Evolutionary conservation across 35 echinoderm and acorn worm genomes (phyloP).

Genomic region (Apostichopus californicus): DNA sequence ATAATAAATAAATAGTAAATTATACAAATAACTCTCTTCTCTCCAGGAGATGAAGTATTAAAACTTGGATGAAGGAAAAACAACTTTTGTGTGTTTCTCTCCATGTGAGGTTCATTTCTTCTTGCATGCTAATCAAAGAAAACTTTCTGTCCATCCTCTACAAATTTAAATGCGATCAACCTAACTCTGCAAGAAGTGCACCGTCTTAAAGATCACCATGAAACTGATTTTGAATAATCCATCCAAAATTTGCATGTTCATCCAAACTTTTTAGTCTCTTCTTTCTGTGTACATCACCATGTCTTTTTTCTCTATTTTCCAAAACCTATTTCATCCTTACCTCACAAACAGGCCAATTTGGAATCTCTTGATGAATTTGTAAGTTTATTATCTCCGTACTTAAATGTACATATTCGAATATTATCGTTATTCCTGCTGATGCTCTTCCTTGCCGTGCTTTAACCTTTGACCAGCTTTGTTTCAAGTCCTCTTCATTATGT

Average conservation of each 20-base stretch:
- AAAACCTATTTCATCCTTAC: slow-evolving; percentile 18
- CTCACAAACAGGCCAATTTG: slow-evolving; percentile 48
- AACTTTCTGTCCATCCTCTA: no score
- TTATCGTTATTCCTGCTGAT: not conserved
- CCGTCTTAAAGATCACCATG: not conserved
- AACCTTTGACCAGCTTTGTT: not conserved
- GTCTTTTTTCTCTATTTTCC: not conserved
- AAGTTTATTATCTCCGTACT: slow-evolving; percentile 18
- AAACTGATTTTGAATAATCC: not conserved
- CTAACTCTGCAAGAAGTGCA: no score
- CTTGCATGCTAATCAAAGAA: no score
- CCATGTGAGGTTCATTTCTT: no score
- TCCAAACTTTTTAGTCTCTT: not conserved
- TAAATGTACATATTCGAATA: not conserved
- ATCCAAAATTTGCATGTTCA: not conserved
- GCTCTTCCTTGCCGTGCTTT: not conserved
- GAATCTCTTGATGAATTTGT: slow-evolving; percentile 57
- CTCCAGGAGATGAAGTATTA: no score
- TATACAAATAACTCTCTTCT: no score
- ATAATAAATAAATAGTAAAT: no score
- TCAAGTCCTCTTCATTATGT: not conserved
- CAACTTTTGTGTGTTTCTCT: no score
- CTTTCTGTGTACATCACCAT: not conserved
- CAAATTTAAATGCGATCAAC: no score
- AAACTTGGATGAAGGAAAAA: no score